Conservation (phyloP, 2,888 invertebrate genomes). For the Panzeria rudis region DNA sequence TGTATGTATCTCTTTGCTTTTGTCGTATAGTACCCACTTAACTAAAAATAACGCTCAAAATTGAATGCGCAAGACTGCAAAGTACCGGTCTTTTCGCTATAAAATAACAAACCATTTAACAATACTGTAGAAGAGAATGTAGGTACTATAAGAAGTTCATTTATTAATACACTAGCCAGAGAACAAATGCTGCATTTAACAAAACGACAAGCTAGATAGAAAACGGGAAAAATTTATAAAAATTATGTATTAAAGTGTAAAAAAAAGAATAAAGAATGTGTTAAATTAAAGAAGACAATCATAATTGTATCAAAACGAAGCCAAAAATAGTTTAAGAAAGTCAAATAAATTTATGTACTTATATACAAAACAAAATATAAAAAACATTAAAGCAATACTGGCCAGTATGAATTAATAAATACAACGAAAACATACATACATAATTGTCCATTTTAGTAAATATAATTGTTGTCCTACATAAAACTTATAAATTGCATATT, state of each 20-base stretch:
- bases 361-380: too few relatives aligned
- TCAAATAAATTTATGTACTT: slow-evolving; percentile 19
- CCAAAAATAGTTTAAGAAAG: slow-evolving; percentile 60
- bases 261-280: slow-evolving; percentile 24
- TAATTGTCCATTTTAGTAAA: background rate
- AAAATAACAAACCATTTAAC: slow-evolving; percentile 27
- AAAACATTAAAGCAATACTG: background rate
- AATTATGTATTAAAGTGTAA: slow-evolving; percentile 32
- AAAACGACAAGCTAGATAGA: slow-evolving; percentile 46
- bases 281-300: slow-evolving; percentile 58
- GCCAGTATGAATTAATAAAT: background rate
- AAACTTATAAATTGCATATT: slow-evolving; percentile 27
- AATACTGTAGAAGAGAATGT: background rate
- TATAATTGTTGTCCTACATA: background rate
- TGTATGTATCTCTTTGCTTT: background rate
- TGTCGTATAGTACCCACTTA: background rate
- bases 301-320: slow-evolving; percentile 43
- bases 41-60: slow-evolving; percentile 17
- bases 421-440: background rate
- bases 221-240: slow-evolving; percentile 22
- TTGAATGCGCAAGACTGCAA: slow-evolving; percentile 53
- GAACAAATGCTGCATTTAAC: slow-evolving; percentile 52
- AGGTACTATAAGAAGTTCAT: slow-evolving; percentile 15
- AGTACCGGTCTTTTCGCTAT: slow-evolving; percentile 29
- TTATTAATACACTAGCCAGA: slow-evolving; percentile 34